Evolutionary conservation across 2,888 invertebrate species (phyloP).

Genomic region (Agriopis marginaria): DNA sequence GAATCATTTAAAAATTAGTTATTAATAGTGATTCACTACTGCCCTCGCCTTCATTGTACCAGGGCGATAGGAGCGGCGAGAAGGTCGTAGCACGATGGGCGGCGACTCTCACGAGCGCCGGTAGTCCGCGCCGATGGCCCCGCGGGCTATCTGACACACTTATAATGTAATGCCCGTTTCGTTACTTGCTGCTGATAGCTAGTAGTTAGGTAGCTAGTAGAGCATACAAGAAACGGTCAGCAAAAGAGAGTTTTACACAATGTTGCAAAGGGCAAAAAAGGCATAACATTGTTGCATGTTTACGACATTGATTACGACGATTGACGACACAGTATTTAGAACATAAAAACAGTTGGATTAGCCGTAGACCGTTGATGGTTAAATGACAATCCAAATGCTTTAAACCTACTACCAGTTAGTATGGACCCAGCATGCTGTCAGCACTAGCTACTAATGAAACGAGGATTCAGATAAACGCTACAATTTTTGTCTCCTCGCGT

Average conservation of each 20-base stretch:
- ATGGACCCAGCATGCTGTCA: no score
- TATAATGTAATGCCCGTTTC: constrained; percentile 37
- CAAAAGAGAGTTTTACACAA: not conserved
- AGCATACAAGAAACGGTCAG: not conserved
- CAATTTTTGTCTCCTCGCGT: no score
- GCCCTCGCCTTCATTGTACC: constrained; percentile 35
- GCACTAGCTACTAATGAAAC: no score
- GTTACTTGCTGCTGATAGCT: constrained; percentile 14
- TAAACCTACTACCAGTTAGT: no score
- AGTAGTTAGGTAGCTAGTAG: constrained; percentile 7
- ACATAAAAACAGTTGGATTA: no score
- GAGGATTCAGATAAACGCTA: no score
- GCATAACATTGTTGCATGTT: no score
- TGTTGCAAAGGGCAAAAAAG: not conserved
- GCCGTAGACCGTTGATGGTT: no score
- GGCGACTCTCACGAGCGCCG: constrained; percentile 52
- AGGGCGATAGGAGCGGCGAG: constrained; percentile 46
- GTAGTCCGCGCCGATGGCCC: constrained; percentile 47
- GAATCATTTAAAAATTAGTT: not conserved
- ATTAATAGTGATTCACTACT: not conserved
- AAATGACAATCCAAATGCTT: no score
- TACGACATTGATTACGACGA: no score
- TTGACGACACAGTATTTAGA: no score
- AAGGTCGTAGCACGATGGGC: constrained; percentile 52
- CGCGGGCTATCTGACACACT: constrained; percentile 42